phyloP scores from a whole-genome alignment of 2,888 invertebrate genomes.

The Hermodice carunculata region DNA sequence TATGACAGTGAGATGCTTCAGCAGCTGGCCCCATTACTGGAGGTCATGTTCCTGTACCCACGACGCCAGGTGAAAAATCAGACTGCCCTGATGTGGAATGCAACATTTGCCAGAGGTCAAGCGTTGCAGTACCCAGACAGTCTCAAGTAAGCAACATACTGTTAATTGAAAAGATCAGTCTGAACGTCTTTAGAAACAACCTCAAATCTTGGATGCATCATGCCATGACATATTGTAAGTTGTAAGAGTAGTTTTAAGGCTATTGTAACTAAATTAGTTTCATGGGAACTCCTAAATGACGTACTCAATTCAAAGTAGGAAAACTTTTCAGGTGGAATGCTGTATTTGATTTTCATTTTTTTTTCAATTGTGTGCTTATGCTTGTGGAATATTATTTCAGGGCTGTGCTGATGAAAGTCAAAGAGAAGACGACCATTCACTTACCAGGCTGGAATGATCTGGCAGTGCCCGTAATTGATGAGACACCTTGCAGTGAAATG shows the following conservation, averaged over 20 bases:
- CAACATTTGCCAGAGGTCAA: slow-evolving; percentile 54
- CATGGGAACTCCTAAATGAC: too few relatives aligned
- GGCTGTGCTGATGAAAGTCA: slow-evolving; percentile 53
- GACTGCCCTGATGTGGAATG: slow-evolving; percentile 57
- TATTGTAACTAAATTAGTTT: too few relatives aligned
- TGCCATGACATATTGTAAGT: too few relatives aligned
- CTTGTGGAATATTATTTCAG: slow-evolving; percentile 47
- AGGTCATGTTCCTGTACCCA: slow-evolving; percentile 54
- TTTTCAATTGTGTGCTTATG: too few relatives aligned
- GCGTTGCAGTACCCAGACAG: slow-evolving; percentile 54
- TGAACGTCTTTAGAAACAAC: too few relatives aligned
- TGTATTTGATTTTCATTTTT: too few relatives aligned
- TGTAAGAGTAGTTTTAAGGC: too few relatives aligned
- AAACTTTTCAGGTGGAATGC: too few relatives aligned
- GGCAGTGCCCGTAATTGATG: slow-evolving; percentile 49
- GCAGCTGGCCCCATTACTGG: slow-evolving; percentile 54
- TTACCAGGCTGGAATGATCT: slow-evolving; percentile 57
- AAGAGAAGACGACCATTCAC: slow-evolving; percentile 52
- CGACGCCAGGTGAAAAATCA: slow-evolving; percentile 57
- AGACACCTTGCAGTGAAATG: slow-evolving; percentile 62
- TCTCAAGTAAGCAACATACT: slow-evolving; percentile 49
- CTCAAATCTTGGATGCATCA: too few relatives aligned
- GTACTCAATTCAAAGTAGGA: too few relatives aligned
- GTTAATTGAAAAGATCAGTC: too few relatives aligned
- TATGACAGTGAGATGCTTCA: slow-evolving; percentile 58